Conservation (phyloP, 2,888 invertebrate genomes). For the Heliconius cydno region DNA sequence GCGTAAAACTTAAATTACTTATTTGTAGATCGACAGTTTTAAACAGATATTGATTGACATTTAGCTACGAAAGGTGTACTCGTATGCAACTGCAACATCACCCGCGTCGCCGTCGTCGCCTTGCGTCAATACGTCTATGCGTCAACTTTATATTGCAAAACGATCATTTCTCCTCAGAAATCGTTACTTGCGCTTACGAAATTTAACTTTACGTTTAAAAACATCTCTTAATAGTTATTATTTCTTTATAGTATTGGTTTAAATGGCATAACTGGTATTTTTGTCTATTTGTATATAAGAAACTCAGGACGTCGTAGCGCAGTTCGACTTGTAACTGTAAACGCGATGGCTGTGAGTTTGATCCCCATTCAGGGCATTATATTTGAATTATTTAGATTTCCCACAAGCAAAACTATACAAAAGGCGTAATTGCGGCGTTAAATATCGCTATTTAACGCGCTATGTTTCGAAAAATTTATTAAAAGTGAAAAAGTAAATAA, state of each 20-base stretch:
- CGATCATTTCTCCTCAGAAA: slow-evolving; percentile 15
- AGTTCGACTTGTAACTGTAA: neutral
- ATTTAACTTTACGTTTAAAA: neutral
- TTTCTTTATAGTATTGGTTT: neutral
- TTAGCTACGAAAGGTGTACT: neutral
- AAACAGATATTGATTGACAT: neutral
- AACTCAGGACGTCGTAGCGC: neutral
- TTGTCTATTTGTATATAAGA: no score
- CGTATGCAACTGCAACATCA: neutral
- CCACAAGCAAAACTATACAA: no score
- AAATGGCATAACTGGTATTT: neutral
- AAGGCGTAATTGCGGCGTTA: no score
- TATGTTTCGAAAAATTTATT: no score
- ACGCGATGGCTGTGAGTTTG: neutral
- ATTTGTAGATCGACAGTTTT: neutral
- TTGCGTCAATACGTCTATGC: slow-evolving; percentile 10
- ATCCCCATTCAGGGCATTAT: neutral
- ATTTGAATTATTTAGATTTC: neutral
- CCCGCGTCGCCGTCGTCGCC: neutral
- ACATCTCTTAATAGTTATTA: neutral
- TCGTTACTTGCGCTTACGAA: neutral
- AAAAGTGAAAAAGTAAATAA: no score
- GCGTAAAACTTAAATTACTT: neutral
- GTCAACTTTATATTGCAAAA: slow-evolving; percentile 18
- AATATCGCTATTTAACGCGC: no score